A percentile compares a stretch with the other conserved stretches of the same genome.
phyloP scores from a whole-genome alignment of 2,888 invertebrate genomes.

The Lymantria dispar region DNA sequence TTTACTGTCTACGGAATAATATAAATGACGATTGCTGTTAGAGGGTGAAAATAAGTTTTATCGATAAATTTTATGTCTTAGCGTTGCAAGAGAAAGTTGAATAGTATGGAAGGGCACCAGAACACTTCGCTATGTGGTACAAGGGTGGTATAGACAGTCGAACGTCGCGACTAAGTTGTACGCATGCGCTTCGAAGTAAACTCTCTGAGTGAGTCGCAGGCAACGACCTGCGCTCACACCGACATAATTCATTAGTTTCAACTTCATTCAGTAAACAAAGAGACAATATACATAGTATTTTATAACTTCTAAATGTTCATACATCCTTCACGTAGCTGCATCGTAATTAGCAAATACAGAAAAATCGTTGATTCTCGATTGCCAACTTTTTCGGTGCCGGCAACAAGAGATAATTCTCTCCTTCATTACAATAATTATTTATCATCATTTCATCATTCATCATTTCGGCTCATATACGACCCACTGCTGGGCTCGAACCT shows the following conservation, averaged over 20 bases:
- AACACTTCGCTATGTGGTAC: constrained; percentile 55
- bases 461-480: too few relatives aligned
- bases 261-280: too few relatives aligned
- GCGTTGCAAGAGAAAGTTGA: constrained; percentile 71
- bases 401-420: too few relatives aligned
- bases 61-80: constrained; percentile 35
- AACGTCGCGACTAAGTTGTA: constrained; percentile 18
- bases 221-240: constrained; percentile 45
- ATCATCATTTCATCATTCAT: too few relatives aligned
- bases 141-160: constrained; percentile 35
- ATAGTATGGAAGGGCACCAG: constrained; percentile 72
- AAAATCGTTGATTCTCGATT: too few relatives aligned
- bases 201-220: constrained; percentile 9
- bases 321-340: too few relatives aligned
- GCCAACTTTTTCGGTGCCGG: too few relatives aligned
- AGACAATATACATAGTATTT: too few relatives aligned
- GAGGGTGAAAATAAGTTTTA: constrained; percentile 13
- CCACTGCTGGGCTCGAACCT: too few relatives aligned
- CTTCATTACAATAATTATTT: too few relatives aligned
- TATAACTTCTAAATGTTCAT: too few relatives aligned
- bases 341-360: too few relatives aligned
- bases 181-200: constrained; percentile 58
- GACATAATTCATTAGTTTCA: constrained; percentile 7
- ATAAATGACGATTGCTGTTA: not conserved
- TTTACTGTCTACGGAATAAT: not conserved